A percentile compares a stretch with the other conserved stretches of the same genome.
These are phyloP conservation scores for Morone chrysops DNA, from an alignment of 2,113 vertebrate species.

Conservation along the genomic window DNA sequence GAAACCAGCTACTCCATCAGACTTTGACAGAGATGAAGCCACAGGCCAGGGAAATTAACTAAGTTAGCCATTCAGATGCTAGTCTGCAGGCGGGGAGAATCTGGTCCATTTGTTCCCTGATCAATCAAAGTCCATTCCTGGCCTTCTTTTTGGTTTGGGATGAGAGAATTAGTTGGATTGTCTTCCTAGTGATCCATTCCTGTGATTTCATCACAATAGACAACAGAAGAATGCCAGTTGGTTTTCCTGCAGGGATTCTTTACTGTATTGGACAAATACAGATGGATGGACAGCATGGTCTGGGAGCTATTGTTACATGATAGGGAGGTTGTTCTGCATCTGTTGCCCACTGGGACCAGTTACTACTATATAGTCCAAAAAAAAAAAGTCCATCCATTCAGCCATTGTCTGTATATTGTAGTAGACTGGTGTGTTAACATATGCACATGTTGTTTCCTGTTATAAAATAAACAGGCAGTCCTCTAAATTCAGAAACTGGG, in stretches of 20 bases:
- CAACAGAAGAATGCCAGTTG: conserved; percentile 72
- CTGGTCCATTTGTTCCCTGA: conserved; percentile 67
- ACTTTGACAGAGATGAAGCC: conserved; percentile 65
- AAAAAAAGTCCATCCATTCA: conserved; percentile 30
- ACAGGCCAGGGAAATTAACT: conserved; percentile 66
- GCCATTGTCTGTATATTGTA: conserved; percentile 36
- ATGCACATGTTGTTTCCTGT: background rate
- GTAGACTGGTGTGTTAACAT: conserved; percentile 27
- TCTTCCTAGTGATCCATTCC: conserved; percentile 70
- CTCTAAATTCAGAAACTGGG: background rate
- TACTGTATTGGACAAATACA: conserved; percentile 76
- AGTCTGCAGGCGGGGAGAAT: conserved; percentile 56
- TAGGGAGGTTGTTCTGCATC: conserved; percentile 69
- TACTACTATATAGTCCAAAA: conserved; percentile 37
- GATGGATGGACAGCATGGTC: conserved; percentile 71
- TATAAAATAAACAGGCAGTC: background rate
- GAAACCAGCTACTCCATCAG: conserved; percentile 67
- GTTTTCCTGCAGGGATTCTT: conserved; percentile 74
- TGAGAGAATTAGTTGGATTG: conserved; percentile 70
- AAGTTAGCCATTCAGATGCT: conserved; percentile 74
- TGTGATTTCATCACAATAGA: conserved; percentile 76
- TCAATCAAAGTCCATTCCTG: conserved; percentile 77
- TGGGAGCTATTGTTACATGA: conserved; percentile 64
- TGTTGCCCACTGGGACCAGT: conserved; percentile 71
- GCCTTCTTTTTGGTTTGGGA: conserved; percentile 57